These are phyloP conservation scores for Rhinopomastus cyanomelas DNA, from an alignment of 2,113 vertebrate genomes.

Conservation along the genomic window DNA sequence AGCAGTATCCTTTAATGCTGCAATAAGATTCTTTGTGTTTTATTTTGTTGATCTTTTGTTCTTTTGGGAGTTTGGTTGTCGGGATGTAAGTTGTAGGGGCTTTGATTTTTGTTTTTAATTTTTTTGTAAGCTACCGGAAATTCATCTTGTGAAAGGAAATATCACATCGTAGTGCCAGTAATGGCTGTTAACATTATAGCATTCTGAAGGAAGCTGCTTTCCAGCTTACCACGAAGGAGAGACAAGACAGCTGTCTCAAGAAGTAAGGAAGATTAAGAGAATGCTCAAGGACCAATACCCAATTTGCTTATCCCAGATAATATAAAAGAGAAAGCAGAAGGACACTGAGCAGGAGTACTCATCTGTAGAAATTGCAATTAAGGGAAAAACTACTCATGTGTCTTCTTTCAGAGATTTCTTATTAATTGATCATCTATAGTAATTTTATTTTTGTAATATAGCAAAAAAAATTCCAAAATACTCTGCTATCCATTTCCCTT, in stretches of 20 bases:
- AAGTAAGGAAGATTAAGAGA: neutral
- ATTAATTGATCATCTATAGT: neutral
- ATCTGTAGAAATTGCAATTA: neutral
- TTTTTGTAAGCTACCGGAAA: neutral
- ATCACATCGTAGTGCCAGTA: neutral
- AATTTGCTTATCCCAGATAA: neutral
- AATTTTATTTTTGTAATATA: neutral
- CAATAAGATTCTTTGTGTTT: neutral
- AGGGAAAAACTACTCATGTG: neutral
- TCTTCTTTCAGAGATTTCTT: neutral
- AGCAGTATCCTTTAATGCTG: neutral
- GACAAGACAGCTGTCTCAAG: neutral
- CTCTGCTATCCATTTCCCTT: neutral
- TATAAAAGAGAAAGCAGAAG: neutral
- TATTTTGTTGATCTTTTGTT: neutral
- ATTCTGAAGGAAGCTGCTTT: neutral
- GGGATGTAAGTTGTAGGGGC: neutral
- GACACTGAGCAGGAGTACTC: neutral
- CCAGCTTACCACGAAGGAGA: accelerated
- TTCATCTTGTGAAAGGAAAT: neutral
- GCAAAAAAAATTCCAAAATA: neutral
- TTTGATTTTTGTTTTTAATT: neutral
- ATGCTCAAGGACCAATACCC: neutral
- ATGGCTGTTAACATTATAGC: neutral
- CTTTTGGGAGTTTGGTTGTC: neutral